Base-by-base conservation (phyloP, 2,797 vertebrate genomes). In the Perodicticus potto region DNA sequence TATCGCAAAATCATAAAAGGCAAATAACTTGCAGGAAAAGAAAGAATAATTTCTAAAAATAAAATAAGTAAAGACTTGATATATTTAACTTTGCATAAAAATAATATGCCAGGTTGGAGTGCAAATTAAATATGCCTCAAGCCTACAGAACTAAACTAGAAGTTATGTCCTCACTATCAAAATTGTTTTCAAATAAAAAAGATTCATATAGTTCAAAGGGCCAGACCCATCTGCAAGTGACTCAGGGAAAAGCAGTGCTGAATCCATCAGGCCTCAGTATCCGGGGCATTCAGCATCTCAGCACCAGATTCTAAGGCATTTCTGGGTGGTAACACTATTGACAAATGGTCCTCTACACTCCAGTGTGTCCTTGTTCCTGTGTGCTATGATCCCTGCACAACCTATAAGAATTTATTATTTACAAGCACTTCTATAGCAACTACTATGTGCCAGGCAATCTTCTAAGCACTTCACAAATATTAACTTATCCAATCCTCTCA, bases 21-120 rank as follows among this genome's bases (percentile, higher is more conserved):
- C 17, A 86, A 73, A 80, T 4, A 94, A 19, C 9, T 40, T 85
- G 29, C 67, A 69, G 6, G 4, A 6, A 6, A 77, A 85, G n/a
- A 1, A 94, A 91, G 32, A 72, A 70, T 63, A 61, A 90, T 90
- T 80, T 84, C 53, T 84, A 80, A 55, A 87, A 90, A 77, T 72
- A 16, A 29, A 72, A 45, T 0, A 20, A 32, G 32, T 34, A 34
- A 67, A 61, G 3, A 70, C 86, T 40, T 20, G 17, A 73, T 76
- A 17, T 10, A 22, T 83, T 55, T 83, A 89, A 40, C 32, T 53
- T 2, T 74, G 16, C 9, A 45, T 32, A 34, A n/a, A 37, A 76
- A 57, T 63, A 59, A 61, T 61, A 12, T 69, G 16, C 57, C 16
- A 83, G n/a, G 13, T 32, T 72, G 19, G 14, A 61, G 3, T 45